Conservation (phyloP, 92 coral and sea anemone genomes). For the Muricea muricata region DNA sequence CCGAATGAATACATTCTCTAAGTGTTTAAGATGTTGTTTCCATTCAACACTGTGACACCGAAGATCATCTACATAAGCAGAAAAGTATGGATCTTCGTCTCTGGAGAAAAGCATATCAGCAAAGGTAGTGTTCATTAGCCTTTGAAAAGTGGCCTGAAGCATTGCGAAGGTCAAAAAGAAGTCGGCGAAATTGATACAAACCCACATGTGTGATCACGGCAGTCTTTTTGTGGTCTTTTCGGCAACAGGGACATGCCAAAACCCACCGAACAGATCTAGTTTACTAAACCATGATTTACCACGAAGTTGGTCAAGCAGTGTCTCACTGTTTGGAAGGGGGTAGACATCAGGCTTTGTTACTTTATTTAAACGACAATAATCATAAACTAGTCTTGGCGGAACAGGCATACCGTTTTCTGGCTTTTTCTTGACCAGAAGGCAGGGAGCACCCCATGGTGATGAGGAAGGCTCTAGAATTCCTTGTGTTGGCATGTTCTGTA, state of each 20-base stretch:
- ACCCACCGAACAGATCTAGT: constrained; percentile 30
- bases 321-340: constrained; percentile 18
- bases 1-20: not conserved
- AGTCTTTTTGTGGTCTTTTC: constrained; percentile 42
- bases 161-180: not conserved
- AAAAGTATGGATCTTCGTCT: not conserved
- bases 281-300: constrained; percentile 31
- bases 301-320: constrained; percentile 30
- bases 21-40: not conserved
- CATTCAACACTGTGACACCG: not conserved
- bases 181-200: not conserved
- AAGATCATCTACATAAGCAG: not conserved
- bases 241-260: constrained; percentile 22
- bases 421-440: not conserved
- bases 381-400: not conserved
- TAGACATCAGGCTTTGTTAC: constrained; percentile 47
- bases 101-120: too few relatives aligned
- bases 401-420: not conserved
- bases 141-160: too few relatives aligned
- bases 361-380: constrained; percentile 16
- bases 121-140: too few relatives aligned
- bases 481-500: not conserved
- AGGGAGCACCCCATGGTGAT: not conserved
- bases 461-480: not conserved
- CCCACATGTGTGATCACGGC: constrained; percentile 26